Evolutionary conservation across 1,140 invertebrate species (phyloP), one percentile per base, ranked within the genome.

Genomic region (Wiebesia pumilae): DNA sequence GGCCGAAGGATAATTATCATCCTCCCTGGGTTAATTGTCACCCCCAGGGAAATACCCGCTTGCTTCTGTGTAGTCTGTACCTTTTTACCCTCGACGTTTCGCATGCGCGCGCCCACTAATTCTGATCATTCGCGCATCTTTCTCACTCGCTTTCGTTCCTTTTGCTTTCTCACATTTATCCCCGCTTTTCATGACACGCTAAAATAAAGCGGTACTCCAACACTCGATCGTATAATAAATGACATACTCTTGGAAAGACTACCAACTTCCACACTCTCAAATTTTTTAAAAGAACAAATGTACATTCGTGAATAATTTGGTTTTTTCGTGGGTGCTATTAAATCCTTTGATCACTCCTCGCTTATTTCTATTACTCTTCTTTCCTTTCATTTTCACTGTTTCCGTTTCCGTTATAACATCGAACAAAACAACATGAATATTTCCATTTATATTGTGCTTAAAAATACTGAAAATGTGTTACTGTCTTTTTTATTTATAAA

Each of bases 1-100:
- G 80, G 83, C 51, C 62, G 87, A 54, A 73, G 58, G 80, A 87
- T 85, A 87, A 87, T 85, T 85, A 85, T 87, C 87, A 35, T 58
- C 3, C 62, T 75, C 35, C 62, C 51, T 7, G 69, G 62, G 87
- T 87, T 87, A 87, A 87, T 87, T 87, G 87, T 87, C 87, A 58
- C 69, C 67, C 86, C 81, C 81, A 62, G 81, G 79, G 73, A 78
- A 65, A 35, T 43, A 43, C 85, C 33, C 79, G 24, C 67, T 67
- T 51, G 73, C 65, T 79, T 33, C 71, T 65, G 19, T 43, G n/a
- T n/a, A 86, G 79, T 77, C 67, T n/a, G 24, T 30, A 54, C 47
- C n/a, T 85, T 81, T 85, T 83, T 77, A 21, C 51, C 21, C n/a
- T 47, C 21, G 21, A 21, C 40, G 27, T 81, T 51, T 47, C 38